Base-by-base conservation (phyloP, 1,140 invertebrate species). In the Mercenaria mercenaria region DNA sequence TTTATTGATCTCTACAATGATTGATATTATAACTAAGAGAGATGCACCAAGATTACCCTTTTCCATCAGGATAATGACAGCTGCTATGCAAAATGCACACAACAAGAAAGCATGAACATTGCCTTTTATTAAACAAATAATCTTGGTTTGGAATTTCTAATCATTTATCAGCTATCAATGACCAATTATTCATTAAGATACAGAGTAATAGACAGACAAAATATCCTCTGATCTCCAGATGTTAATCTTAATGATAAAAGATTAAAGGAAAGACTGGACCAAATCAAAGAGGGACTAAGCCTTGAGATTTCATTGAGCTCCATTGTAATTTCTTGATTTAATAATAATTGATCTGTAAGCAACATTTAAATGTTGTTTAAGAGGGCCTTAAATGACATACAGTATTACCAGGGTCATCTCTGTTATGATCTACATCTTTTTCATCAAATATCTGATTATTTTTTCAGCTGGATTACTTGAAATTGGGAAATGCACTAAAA, bases 171-270 rank as follows among this genome's bases (percentile, higher is more conserved):
- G 2, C 29, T 67, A 67, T 67, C 61, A 67, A 67, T 67, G 61
- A 67, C 61, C 32, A 41, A 39, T 39, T 72, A 72, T 72, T 72
- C 32, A 72, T 72, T 23, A 72, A 72, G 67, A 72, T 72, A 72
- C 6, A 23, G 32, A 15, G 18, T 72, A 72, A 72, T 39, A 6
- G 34, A 18, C 32, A 23, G 34, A 39, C 32, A 4, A 47, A 72
- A 72, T 39, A 72, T 72, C 18, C 67, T 72, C 67, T 72, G 34
- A 72, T 72, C 67, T 72, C 29, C 11, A 72, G 37, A 72, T 72
- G 15, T 72, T 37, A 39, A 37, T 39, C 23, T 72, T 29, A 37
- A 72, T 72, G 67, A 72, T 72, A 72, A 37, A 72, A 72, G 67
- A 72, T 72, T 72, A 72, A 39, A 72, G 67, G 67, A 39, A 72